These are phyloP conservation scores for Nymphalis polychloros DNA, from an alignment of 2,888 invertebrate species.

Conservation along the genomic window DNA sequence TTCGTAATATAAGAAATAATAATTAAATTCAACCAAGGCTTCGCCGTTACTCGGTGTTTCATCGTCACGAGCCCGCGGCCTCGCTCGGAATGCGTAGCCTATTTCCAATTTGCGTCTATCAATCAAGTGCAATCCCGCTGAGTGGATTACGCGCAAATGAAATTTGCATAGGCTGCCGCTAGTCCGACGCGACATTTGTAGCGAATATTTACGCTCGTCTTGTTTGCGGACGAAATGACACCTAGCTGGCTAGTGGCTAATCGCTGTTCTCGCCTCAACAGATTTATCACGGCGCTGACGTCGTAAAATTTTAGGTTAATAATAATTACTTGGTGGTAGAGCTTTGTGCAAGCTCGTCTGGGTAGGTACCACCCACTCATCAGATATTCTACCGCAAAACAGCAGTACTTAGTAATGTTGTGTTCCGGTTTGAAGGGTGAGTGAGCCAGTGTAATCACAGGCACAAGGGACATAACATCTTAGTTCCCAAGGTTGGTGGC, in stretches of 20 bases:
- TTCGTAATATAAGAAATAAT: conserved; percentile 2
- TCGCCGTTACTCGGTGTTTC: background rate
- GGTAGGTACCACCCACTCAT: too few species aligned
- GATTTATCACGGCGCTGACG: conserved; percentile 3
- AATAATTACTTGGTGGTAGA: too few species aligned
- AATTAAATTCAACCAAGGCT: conserved; percentile 11
- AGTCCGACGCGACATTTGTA: conserved; percentile 54
- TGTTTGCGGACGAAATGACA: conserved; percentile 36
- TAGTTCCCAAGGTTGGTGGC: too few species aligned
- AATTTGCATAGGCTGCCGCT: conserved; percentile 84
- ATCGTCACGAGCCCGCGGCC: conserved; percentile 43
- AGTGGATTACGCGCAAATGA: conserved; percentile 86
- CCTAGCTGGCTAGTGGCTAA: conserved; percentile 28
- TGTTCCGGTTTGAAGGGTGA: too few species aligned
- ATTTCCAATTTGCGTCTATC: conserved; percentile 87
- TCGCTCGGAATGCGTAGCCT: conserved; percentile 59
- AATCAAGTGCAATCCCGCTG: conserved; percentile 86
- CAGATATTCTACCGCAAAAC: too few species aligned
- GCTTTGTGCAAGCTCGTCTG: too few species aligned
- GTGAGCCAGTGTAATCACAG: too few species aligned
- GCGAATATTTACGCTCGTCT: conserved; percentile 43
- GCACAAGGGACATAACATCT: too few species aligned
- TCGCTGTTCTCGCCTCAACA: conserved; percentile 15
- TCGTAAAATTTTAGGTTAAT: background rate
- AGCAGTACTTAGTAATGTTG: too few species aligned